phyloP scores from a whole-genome alignment of 2,797 vertebrate genomes.

The Malurus leucopterus region DNA sequence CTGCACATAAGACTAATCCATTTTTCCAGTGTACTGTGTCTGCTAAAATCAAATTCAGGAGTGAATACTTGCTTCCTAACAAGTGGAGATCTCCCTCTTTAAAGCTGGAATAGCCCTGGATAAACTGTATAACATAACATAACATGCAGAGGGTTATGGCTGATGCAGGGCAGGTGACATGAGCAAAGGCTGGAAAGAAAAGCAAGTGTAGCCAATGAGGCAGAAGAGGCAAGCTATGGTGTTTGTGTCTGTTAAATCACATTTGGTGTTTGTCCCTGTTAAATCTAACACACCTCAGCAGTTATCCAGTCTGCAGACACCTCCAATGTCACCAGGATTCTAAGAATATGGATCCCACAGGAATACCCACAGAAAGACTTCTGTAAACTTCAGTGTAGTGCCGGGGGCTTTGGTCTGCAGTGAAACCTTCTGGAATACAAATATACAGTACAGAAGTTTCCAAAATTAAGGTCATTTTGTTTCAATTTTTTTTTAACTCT shows the following conservation, averaged over 20 bases:
- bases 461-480: neutral
- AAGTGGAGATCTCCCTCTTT: constrained; percentile 22
- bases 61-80: neutral
- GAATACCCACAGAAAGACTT: neutral
- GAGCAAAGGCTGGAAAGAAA: neutral
- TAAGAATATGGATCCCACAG: constrained; percentile 8
- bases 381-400: constrained; percentile 5
- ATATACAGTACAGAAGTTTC: neutral
- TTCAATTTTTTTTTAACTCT: neutral
- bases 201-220: constrained; percentile 41
- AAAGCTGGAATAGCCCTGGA: constrained; percentile 64
- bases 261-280: constrained; percentile 80
- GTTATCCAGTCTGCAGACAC: constrained; percentile 58
- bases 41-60: neutral
- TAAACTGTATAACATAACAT: constrained; percentile 60
- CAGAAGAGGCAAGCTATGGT: constrained; percentile 77
- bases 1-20: neutral
- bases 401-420: neutral
- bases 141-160: constrained; percentile 63
- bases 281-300: constrained; percentile 85
- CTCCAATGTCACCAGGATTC: neutral
- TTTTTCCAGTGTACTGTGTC: neutral
- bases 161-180: constrained; percentile 29
- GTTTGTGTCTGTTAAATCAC: constrained; percentile 83
- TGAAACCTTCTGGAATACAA: neutral